Base-by-base conservation (phyloP, 2,797 vertebrate genomes). In the Acomys russatus region DNA sequence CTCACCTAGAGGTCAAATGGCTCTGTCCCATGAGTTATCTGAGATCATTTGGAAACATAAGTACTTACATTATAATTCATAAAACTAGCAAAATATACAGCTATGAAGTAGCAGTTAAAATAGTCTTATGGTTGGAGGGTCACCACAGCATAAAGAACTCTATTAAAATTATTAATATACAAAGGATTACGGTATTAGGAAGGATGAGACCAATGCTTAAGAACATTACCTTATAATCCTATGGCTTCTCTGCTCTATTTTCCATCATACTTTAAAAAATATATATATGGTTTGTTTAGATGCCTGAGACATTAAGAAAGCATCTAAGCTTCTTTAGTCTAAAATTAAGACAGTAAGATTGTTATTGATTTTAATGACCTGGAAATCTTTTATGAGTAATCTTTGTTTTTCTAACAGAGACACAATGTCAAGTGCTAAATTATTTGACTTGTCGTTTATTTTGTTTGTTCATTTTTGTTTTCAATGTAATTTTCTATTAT, bases 211-310 rank as follows among this genome's bases (percentile, higher is more conserved):
- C 10, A 91, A 10, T 89, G 25, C 5, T 88, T 90, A 73, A 78
- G 4, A 89, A 80, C 71, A 80, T 63, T n/a, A 91, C 25, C 30
- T 77, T 95, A 95, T 3, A 89, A 28, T 28, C 1, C 1, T 83
- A 8, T 0, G 51, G 88, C 11, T 74, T 71, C 90, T 96, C 23
- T 70, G 74, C 70, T 93, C 59, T 54, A 88, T 54, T 90, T 96
- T 90, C 80, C 9, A 66, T 71, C 56, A 0, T 22, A 51, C 90
- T 95, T n/a, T n/a, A 30, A 92, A 96, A 74, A 38, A 30, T 30
- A 49, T 44, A 44, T 44, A 44, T 44, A 44, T 44, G 35, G 71
- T 76, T 90, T 10, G 33, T 91, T 82, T 74, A 90, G 49, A 44
- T 44, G 1, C 23, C n/a, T 77, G 38, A 49, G 49, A 85, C 18